Percentiles rank a stretch among this genome's conserved stretches.
These are phyloP conservation scores for Temnothorax nylanderi DNA, from an alignment of 1,140 invertebrate genomes.

Conservation along the genomic window DNA sequence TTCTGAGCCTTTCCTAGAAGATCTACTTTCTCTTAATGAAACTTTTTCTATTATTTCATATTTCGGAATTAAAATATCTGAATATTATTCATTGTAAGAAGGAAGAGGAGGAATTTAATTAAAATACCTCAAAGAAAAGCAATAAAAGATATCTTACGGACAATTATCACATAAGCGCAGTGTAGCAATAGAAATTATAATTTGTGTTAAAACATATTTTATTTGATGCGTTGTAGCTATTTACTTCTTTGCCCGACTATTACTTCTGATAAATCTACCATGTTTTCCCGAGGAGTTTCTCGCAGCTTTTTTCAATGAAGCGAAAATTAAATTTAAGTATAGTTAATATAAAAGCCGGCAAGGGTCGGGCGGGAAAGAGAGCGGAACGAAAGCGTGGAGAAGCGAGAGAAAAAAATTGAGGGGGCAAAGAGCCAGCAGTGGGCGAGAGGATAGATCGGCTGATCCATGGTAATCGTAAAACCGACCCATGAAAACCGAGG, in stretches of 20 bases:
- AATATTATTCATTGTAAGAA: not conserved
- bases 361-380: constrained; percentile 37
- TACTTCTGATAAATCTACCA: constrained; percentile 2
- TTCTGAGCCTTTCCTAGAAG: not conserved
- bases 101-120: constrained; percentile 14
- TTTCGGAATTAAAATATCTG: constrained; percentile 8
- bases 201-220: constrained; percentile 5
- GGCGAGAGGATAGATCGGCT: constrained; percentile 34
- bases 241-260: not conserved
- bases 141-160: not conserved
- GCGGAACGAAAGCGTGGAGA: constrained; percentile 22
- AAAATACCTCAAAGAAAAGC: not conserved
- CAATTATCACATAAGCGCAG: not conserved
- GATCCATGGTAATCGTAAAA: constrained; percentile 80
- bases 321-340: constrained; percentile 58
- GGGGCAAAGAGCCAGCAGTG: constrained; percentile 5
- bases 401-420: constrained; percentile 35
- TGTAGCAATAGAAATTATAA: not conserved
- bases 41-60: constrained; percentile 30
- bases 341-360: constrained; percentile 38
- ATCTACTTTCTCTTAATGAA: not conserved
- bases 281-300: not conserved
- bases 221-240: not conserved
- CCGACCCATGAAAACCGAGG: constrained; percentile 76
- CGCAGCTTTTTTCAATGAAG: constrained; percentile 9